A percentile compares a stretch with the other conserved stretches of the same genome.
These are phyloP conservation scores for Heliconius nattereri DNA, from an alignment of 1,140 invertebrate genomes.

Conservation along the genomic window DNA sequence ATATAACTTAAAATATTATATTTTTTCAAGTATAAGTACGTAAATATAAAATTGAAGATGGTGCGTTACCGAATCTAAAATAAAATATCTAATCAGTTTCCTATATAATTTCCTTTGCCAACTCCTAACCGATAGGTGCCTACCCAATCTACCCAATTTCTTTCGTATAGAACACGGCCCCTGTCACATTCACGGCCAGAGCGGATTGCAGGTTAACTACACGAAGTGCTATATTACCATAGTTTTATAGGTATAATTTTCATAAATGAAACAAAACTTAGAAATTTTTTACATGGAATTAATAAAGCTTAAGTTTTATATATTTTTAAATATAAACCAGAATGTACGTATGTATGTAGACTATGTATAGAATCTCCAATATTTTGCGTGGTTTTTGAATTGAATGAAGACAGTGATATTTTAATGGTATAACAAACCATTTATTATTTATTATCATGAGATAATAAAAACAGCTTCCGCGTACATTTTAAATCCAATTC, in stretches of 20 bases:
- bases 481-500: background rate
- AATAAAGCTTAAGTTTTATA: too few relatives aligned
- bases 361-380: too few relatives aligned
- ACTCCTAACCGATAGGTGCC: slow-evolving; percentile 29
- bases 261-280: too few relatives aligned
- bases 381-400: too few relatives aligned
- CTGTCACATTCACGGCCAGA: slow-evolving; percentile 36
- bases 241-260: too few relatives aligned
- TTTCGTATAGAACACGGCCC: slow-evolving; percentile 15
- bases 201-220: background rate
- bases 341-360: too few relatives aligned
- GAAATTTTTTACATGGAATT: too few relatives aligned
- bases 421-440: too few relatives aligned
- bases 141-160: slow-evolving; percentile 32
- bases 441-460: too few relatives aligned
- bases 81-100: slow-evolving; percentile 34
- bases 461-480: too few relatives aligned
- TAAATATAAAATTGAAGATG: background rate
- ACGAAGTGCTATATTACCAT: background rate
- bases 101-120: slow-evolving; percentile 29
- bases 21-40: background rate
- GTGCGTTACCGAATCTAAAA: slow-evolving; percentile 7
- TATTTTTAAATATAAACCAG: too few relatives aligned
- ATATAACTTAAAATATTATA: background rate
- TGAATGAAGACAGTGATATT: too few relatives aligned